Evolutionary conservation across 53 echinoderm and acorn worm genomes (phyloP), one percentile per base, ranked within the genome.

Genomic region (Paelopatides confundens): DNA sequence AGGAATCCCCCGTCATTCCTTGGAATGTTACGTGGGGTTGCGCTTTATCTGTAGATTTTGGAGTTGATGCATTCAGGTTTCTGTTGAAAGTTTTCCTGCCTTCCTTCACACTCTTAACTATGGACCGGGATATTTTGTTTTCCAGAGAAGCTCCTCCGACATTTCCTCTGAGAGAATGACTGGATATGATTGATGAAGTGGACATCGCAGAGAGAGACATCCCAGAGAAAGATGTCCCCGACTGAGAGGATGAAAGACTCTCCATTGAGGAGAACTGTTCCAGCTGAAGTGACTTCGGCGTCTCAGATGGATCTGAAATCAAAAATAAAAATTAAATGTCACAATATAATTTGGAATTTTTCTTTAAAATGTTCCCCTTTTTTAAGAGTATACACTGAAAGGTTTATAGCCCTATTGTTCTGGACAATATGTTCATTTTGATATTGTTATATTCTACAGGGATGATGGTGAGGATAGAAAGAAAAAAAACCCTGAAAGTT

Each of bases 231-330:
- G 94, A 94, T 31, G 95, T 93, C 28, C 99, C 99, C 1, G 99
- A 99, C 40, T 96, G 95, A 71, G 94, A 92, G 4, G 99, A 99
- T 47, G 91, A 92, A 24, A 99, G 90, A 76, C 99, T 99, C 69
- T 99, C 99, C 95, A 99, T 95, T 35, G 99, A 99, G 24, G 99
- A 96, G 87, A 95, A 99, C 69, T 93, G 92, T 83, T 99, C 99
- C 71, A 99, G 77, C 11, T 95, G 99, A 14, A 99, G 84, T 29
- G 95, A 86, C 85, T 92, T 95, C 33, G 95, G 94, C 43, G 95
- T 95, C 62, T 94, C 89, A 18, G 99, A 85, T 6, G 99, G 99
- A 88, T 99, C 99, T 99, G 87, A 1, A 58, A 58, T 67, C 68
- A 31, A 67, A 67, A 34, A 32, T 8, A 58, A 6, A 58, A 58